Evolutionary conservation across 2,113 vertebrate species (phyloP).

Genomic region (Ailuropoda melanoleuca): DNA sequence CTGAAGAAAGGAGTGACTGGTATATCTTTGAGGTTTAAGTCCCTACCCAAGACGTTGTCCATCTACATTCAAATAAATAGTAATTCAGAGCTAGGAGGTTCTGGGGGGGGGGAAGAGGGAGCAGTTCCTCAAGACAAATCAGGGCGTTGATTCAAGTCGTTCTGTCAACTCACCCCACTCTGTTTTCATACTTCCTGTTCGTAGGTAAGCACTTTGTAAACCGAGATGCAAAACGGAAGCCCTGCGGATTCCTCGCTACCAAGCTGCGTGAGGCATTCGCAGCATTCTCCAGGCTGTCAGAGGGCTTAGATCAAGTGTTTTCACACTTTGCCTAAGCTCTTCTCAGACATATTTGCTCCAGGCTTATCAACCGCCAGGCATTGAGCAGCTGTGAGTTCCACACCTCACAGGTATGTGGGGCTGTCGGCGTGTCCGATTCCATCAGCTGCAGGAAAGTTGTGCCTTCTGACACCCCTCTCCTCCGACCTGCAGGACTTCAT

Average conservation of each 20-base stretch:
- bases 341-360: slow-evolving; percentile 57
- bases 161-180: background rate
- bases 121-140: background rate
- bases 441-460: background rate
- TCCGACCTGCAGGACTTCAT: background rate
- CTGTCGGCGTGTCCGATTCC: background rate
- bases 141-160: background rate
- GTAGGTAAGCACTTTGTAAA: slow-evolving; percentile 30
- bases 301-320: slow-evolving; percentile 63
- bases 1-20: background rate
- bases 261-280: background rate
- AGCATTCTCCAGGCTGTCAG: slow-evolving; percentile 40
- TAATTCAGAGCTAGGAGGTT: background rate
- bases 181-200: slow-evolving; percentile 13
- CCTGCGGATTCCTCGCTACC: background rate
- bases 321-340: slow-evolving; percentile 55
- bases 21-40: background rate
- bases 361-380: slow-evolving; percentile 66
- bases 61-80: background rate
- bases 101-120: background rate
- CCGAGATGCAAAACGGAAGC: background rate
- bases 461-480: background rate
- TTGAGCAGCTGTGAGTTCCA: slow-evolving; percentile 29
- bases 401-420: slow-evolving; percentile 4
- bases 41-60: background rate